Conservation (phyloP, 1,140 invertebrate genomes). For the Orchesella cincta region DNA sequence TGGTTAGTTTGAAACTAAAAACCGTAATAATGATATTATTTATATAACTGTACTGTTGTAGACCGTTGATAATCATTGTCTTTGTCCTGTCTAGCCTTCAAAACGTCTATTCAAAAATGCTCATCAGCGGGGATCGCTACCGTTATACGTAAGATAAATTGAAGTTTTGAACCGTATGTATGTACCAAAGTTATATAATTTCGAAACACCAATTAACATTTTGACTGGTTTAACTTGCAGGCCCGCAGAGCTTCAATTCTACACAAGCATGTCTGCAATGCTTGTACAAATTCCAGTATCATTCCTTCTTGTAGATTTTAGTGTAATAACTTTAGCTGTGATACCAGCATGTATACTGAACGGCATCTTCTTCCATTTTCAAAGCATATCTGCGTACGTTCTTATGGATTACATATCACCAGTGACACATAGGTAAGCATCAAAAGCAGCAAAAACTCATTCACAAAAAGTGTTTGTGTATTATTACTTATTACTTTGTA, state of each 20-base stretch:
- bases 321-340: conserved; percentile 59
- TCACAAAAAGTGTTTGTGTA: not conserved
- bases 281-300: conserved; percentile 77
- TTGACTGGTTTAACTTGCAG: conserved; percentile 57
- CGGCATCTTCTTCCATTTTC: conserved; percentile 82
- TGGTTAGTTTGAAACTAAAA: conserved; percentile 69
- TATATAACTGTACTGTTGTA: not conserved
- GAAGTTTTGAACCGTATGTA: not conserved
- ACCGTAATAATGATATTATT: too few species aligned
- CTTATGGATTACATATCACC: conserved; percentile 84
- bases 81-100: conserved; percentile 65
- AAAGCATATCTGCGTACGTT: conserved; percentile 83
- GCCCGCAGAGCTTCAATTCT: conserved; percentile 83
- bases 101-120: conserved; percentile 82
- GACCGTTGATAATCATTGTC: conserved; percentile 33
- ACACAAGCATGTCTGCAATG: conserved; percentile 76
- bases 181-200: not conserved
- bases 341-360: conserved; percentile 70
- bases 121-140: conserved; percentile 76
- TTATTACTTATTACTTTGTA: too few species aligned
- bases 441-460: not conserved
- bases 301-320: conserved; percentile 69
- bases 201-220: conserved; percentile 14
- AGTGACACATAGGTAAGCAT: conserved; percentile 76
- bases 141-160: conserved; percentile 72